Evolutionary conservation across 2,888 invertebrate species (phyloP).

Genomic region (Lordiphosa fenestrarum): DNA sequence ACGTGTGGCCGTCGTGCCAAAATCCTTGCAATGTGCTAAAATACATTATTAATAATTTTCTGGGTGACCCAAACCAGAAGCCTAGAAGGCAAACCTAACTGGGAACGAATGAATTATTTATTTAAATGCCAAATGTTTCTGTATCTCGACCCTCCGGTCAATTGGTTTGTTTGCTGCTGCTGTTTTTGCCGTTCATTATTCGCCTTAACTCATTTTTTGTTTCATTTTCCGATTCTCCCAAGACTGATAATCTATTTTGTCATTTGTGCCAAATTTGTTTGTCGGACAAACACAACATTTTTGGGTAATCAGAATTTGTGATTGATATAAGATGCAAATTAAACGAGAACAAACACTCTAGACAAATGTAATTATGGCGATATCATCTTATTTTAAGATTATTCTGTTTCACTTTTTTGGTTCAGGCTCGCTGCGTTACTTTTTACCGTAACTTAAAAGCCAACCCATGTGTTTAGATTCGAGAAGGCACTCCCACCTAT

Average conservation of each 20-base stretch:
- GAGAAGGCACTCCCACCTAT: too few relatives aligned
- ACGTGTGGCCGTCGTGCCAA: conserved; percentile 66
- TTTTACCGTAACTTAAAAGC: too few relatives aligned
- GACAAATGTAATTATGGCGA: too few relatives aligned
- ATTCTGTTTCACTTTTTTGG: too few relatives aligned
- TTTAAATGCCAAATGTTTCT: conserved; percentile 57
- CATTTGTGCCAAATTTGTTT: conserved; percentile 48
- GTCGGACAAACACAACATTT: conserved; percentile 29
- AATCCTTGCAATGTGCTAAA: conserved; percentile 66
- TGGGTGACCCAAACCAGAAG: conserved; percentile 30
- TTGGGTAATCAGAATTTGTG: conserved; percentile 35
- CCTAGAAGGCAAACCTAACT: conserved; percentile 18
- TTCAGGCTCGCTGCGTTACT: too few relatives aligned
- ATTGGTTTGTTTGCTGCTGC: conserved; percentile 21
- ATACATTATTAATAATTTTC: conserved; percentile 73
- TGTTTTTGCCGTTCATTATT: conserved; percentile 7
- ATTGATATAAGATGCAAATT: background rate
- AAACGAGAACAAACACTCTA: too few relatives aligned
- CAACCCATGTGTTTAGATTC: too few relatives aligned
- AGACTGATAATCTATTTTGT: conserved; percentile 50
- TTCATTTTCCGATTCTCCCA: background rate
- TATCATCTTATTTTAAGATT: too few relatives aligned
- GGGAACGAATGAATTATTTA: conserved; percentile 59
- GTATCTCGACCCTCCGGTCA: conserved; percentile 26
- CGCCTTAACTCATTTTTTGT: conserved; percentile 25